Evolutionary conservation across 2,888 invertebrate species (phyloP).

Genomic region (Choreutis nemorana): DNA sequence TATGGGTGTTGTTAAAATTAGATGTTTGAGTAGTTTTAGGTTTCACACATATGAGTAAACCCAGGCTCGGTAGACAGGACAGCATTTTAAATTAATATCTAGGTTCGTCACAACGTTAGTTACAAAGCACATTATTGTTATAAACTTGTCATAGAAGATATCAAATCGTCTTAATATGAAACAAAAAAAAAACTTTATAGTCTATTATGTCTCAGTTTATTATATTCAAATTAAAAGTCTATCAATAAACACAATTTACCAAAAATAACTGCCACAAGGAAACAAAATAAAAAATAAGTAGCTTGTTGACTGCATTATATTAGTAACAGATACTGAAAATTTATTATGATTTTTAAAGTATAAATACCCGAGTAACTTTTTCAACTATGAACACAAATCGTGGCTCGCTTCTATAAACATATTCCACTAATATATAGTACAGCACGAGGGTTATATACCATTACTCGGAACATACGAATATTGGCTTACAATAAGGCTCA

Average conservation of each 20-base stretch:
- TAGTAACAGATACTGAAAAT: slow-evolving; percentile 42
- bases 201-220: slow-evolving; percentile 55
- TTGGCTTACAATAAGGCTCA: slow-evolving; percentile 38
- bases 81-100: slow-evolving; percentile 19
- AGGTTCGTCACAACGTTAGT: slow-evolving; percentile 20
- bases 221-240: slow-evolving; percentile 39
- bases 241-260: slow-evolving; percentile 38
- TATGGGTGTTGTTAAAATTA: slow-evolving; percentile 6
- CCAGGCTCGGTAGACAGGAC: too few species aligned
- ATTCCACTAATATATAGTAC: slow-evolving; percentile 45
- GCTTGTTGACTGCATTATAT: slow-evolving; percentile 11
- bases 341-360: slow-evolving; percentile 43
- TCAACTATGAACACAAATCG: slow-evolving; percentile 61
- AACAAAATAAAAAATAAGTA: slow-evolving; percentile 2
- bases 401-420: slow-evolving; percentile 47
- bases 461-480: slow-evolving; percentile 35
- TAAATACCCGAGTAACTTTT: slow-evolving; percentile 46
- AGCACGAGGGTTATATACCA: slow-evolving; percentile 38
- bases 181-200: slow-evolving; percentile 30
- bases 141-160: slow-evolving; percentile 23
- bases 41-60: too few species aligned
- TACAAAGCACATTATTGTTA: slow-evolving; percentile 31
- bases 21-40: too few species aligned
- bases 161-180: slow-evolving; percentile 34
- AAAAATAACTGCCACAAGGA: slow-evolving; percentile 16